phyloP scores from a whole-genome alignment of 1,140 invertebrate genomes.

The Dufourea novaeangliae region DNA sequence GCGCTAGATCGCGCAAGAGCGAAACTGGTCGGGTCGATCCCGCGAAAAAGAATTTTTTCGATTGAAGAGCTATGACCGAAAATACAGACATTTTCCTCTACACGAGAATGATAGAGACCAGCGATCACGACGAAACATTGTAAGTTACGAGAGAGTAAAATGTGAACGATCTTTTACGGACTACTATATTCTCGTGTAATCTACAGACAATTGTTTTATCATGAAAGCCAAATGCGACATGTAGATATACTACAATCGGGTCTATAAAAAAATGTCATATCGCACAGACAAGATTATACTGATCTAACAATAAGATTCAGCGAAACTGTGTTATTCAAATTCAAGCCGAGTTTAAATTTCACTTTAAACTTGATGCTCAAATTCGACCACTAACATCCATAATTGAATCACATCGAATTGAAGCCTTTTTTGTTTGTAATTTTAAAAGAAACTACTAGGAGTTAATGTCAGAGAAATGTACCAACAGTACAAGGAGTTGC shows the following conservation, averaged over 20 bases:
- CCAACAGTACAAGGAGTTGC: constrained; percentile 53
- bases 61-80: constrained; percentile 38
- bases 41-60: constrained; percentile 41
- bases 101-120: constrained; percentile 54
- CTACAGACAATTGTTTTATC: constrained; percentile 60
- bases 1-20: constrained; percentile 40
- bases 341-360: constrained; percentile 53
- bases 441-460: constrained; percentile 65
- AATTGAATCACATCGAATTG: constrained; percentile 63
- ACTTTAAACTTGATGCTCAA: constrained; percentile 60
- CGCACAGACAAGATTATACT: constrained; percentile 44
- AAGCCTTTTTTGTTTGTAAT: constrained; percentile 55
- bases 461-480: constrained; percentile 44
- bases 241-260: constrained; percentile 48
- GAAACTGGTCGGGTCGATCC: constrained; percentile 41
- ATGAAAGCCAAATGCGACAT: constrained; percentile 57
- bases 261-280: constrained; percentile 47
- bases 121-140: constrained; percentile 46
- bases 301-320: constrained; percentile 57
- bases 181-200: constrained; percentile 58
- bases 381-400: constrained; percentile 60
- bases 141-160: constrained; percentile 61
- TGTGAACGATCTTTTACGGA: constrained; percentile 54
- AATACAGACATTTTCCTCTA: constrained; percentile 39
- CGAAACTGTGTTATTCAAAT: constrained; percentile 39